These are phyloP conservation scores for Heliothis virescens DNA, from an alignment of 1,140 invertebrate species.

Conservation along the genomic window DNA sequence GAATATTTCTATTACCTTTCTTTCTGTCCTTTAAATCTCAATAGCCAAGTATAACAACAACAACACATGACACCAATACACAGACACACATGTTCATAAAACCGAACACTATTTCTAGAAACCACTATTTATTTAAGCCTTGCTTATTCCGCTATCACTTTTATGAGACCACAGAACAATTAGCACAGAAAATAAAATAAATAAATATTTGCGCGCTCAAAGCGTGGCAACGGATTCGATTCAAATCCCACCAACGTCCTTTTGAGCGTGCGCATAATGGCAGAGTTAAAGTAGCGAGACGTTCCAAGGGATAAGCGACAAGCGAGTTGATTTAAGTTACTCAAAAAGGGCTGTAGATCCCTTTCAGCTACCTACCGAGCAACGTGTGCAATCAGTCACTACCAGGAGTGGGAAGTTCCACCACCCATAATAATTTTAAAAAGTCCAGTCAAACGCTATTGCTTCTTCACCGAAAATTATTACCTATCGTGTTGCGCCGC, in stretches of 20 bases:
- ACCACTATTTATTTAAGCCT: not conserved
- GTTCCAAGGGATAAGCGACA: conserved; percentile 31
- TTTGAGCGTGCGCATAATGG: conserved; percentile 44
- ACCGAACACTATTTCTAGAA: too few relatives aligned
- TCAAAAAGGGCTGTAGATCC: too few relatives aligned
- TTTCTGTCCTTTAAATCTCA: conserved; percentile 1
- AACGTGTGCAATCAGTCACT: too few relatives aligned
- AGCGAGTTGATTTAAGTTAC: conserved; percentile 2
- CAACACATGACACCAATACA: not conserved
- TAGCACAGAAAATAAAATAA: conserved; percentile 7
- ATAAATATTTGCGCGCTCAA: conserved; percentile 17
- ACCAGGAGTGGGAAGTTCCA: not conserved
- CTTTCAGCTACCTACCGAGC: too few relatives aligned
- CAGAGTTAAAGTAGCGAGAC: conserved; percentile 51
- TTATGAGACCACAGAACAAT: not conserved
- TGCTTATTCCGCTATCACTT: not conserved
- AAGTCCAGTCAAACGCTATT: too few relatives aligned
- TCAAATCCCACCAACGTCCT: conserved; percentile 49
- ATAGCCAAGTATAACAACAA: not conserved
- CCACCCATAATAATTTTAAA: too few relatives aligned
- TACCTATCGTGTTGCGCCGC: too few relatives aligned
- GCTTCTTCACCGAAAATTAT: too few relatives aligned
- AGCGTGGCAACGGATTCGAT: conserved; percentile 44
- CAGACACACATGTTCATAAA: too few relatives aligned
- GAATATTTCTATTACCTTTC: not conserved